Base-by-base conservation (phyloP, 2,888 invertebrate species). In the Hyalella azteca region DNA sequence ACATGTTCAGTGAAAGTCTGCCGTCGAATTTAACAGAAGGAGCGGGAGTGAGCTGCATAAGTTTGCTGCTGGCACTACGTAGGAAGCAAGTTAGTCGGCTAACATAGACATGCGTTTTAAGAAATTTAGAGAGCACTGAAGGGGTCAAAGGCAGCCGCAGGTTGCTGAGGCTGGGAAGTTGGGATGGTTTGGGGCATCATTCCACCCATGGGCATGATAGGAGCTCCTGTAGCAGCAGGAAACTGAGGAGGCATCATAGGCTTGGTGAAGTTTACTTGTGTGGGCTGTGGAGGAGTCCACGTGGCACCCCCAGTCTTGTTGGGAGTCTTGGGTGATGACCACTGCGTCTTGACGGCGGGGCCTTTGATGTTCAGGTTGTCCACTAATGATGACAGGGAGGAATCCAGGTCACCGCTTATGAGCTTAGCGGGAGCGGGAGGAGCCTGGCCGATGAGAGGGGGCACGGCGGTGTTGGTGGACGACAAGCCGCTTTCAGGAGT, bases 401-500 rank as follows among this genome's bases (percentile, higher is more conserved):
- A 80, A 77, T 85, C 85, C 54, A 85, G 73, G 77, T 85, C 85
- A 32, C 81, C 80, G 75, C 83, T 83, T 49, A 85, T 85, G 60
- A 85, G 83, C 48, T 85, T 85, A 9, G 73, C 77, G 15, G 79
- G 81, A 19, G 41, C 19, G 32, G 81, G 66, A 9, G 54, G 22
- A 39, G 77, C 48, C 40, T 60, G 45, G 7, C 49, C 73, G 22
- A 49, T 40, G 4, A 76, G 19, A 15, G 79, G 41, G 15, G 73
- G 73, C 13, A 60, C 40, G 26, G 79, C 77, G 2, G 78, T 48
- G 19, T 60, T 22, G 3, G 45, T 32, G 11, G 76, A 40, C 9
- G 66, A 60, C 32, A 75, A 66, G n/a, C 73, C 59, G 73, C 88
- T 88, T 85, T 90, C 90, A 83, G 93, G 92, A 88, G 91, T 91